Evolutionary conservation across 2,888 invertebrate species (phyloP).

Genomic region (Acronicta leporina): DNA sequence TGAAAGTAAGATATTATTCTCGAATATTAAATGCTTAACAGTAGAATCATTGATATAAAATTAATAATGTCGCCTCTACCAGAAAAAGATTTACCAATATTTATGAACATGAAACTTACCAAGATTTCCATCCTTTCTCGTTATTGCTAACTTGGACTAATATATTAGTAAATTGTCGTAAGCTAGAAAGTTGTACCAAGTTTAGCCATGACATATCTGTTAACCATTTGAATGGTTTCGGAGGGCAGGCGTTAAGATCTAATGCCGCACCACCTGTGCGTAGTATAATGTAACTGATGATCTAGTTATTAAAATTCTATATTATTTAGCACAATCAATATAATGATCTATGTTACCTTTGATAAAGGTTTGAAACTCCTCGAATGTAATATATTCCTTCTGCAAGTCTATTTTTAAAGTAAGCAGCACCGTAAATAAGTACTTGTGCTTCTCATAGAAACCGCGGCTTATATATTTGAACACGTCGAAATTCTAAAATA

Average conservation of each 20-base stretch:
- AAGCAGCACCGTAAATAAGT: conserved; percentile 94
- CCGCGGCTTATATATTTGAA: conserved; percentile 95
- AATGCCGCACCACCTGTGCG: conserved; percentile 93
- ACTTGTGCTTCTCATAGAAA: conserved; percentile 95
- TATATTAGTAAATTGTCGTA: conserved; percentile 91
- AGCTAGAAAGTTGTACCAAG: conserved; percentile 92
- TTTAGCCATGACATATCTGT: conserved; percentile 96
- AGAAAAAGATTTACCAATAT: too few species aligned
- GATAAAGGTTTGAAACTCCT: conserved; percentile 95
- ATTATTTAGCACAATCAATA: neutral
- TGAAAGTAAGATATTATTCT: too few species aligned
- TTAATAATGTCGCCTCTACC: too few species aligned
- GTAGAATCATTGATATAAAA: too few species aligned
- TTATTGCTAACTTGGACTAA: conserved; percentile 90
- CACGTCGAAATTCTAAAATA: conserved; percentile 92
- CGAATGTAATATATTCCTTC: conserved; percentile 90
- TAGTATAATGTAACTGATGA: neutral
- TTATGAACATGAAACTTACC: conserved; percentile 73
- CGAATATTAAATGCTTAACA: too few species aligned
- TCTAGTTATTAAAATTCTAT: too few species aligned
- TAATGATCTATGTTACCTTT: conserved; percentile 85
- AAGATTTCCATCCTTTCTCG: conserved; percentile 91
- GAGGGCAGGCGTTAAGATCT: conserved; percentile 94
- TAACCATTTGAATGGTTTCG: conserved; percentile 95
- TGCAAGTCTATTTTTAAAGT: conserved; percentile 95